These are phyloP conservation scores for Petrocephalus sullivani DNA, from an alignment of 2,797 vertebrate genomes.

Conservation along the genomic window DNA sequence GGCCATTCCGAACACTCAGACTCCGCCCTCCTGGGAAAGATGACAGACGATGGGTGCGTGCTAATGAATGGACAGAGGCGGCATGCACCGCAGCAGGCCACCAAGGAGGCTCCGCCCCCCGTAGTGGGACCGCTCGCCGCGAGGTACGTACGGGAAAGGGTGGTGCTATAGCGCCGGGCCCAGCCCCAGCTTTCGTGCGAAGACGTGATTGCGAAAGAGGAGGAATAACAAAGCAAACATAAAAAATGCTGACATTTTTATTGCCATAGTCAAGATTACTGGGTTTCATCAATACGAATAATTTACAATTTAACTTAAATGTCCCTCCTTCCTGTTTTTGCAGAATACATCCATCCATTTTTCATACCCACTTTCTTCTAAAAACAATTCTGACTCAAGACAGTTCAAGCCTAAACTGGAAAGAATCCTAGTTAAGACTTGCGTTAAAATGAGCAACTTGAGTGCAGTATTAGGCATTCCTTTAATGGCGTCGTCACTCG, in stretches of 20 bases:
- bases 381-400: not conserved
- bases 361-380: not conserved
- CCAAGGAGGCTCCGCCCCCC: conserved; percentile 69
- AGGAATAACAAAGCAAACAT: not conserved
- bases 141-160: conserved; percentile 54
- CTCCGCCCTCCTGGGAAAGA: conserved; percentile 54
- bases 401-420: not conserved
- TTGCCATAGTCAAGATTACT: not conserved
- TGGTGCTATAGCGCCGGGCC: not conserved
- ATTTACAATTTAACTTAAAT: not conserved
- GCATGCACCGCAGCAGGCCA: conserved; percentile 71
- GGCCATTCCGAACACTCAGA: conserved; percentile 52
- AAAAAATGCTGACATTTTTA: not conserved
- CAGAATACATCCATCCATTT: not conserved
- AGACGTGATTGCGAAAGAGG: not conserved
- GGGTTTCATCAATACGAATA: not conserved
- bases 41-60: conserved; percentile 55
- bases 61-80: conserved; percentile 56
- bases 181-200: not conserved
- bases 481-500: not conserved
- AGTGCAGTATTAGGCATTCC: not conserved
- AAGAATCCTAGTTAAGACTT: not conserved
- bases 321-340: not conserved
- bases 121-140: conserved; percentile 62
- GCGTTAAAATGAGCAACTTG: not conserved